These are phyloP conservation scores for Lasioglossum vierecki DNA, from an alignment of 2,888 invertebrate species.

Conservation along the genomic window DNA sequence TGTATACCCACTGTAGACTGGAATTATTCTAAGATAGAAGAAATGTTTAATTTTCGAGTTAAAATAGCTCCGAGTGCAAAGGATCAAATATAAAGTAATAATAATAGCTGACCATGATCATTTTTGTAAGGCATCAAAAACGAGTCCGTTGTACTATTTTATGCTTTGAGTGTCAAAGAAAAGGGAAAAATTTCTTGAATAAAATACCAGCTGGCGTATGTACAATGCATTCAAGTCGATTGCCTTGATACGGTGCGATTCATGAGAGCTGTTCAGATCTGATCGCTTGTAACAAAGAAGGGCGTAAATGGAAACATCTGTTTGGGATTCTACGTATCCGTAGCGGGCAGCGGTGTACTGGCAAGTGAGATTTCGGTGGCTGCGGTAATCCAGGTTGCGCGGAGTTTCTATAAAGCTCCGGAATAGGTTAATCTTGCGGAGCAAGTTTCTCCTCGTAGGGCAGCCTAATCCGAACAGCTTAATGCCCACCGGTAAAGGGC, in stretches of 20 bases:
- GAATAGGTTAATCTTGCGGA: conserved; percentile 79
- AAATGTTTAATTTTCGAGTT: too few relatives aligned
- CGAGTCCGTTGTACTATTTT: neutral
- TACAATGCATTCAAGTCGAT: conserved; percentile 4
- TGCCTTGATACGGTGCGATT: neutral
- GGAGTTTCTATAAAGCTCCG: conserved; percentile 76
- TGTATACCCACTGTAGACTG: too few relatives aligned
- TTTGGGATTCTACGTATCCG: conserved; percentile 77
- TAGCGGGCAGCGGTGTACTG: conserved; percentile 62
- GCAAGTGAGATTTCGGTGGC: conserved; percentile 74
- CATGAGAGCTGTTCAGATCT: neutral
- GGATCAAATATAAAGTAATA: too few relatives aligned
- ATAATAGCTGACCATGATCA: too few relatives aligned
- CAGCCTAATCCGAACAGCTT: conserved; percentile 77
- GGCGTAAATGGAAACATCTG: conserved; percentile 79
- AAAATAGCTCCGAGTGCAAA: too few relatives aligned
- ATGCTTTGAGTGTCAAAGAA: neutral
- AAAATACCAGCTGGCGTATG: neutral
- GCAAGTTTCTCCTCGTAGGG: conserved; percentile 71
- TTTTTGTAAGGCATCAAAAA: neutral
- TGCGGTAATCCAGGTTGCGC: conserved; percentile 75
- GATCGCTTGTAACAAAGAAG: conserved; percentile 34
- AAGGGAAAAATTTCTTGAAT: neutral
- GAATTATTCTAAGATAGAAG: too few relatives aligned
- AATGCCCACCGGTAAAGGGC: conserved; percentile 70